Conservation (phyloP, 2,797 vertebrate genomes). For the Tapirus indicus region DNA sequence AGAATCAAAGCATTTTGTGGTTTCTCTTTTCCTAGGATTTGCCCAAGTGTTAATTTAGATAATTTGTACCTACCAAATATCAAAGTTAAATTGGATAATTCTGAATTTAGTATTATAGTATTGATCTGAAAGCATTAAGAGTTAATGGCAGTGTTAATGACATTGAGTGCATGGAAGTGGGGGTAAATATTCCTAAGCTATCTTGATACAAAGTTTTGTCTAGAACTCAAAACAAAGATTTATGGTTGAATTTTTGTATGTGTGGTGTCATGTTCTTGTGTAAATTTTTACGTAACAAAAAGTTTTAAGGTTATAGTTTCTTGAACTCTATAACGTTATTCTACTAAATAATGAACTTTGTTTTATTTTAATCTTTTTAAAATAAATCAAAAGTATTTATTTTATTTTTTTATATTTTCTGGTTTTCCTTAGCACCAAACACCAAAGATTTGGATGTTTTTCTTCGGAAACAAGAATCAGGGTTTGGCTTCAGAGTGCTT, state of each 20-base stretch:
- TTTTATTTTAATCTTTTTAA: constrained; percentile 43
- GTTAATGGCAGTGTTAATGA: neutral
- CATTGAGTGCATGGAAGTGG: neutral
- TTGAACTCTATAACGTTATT: neutral
- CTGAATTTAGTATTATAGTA: neutral
- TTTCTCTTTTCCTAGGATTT: constrained; percentile 36
- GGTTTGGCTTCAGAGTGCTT: constrained; percentile 98
- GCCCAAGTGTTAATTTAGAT: neutral
- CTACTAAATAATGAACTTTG: constrained; percentile 6
- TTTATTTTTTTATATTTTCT: constrained; percentile 39
- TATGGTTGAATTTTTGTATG: neutral
- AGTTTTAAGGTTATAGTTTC: constrained; percentile 1
- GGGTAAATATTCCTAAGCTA: neutral
- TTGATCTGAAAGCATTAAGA: constrained; percentile 13
- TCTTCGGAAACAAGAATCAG: constrained; percentile 98
- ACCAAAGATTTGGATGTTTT: constrained; percentile 98
- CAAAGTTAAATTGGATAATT: neutral
- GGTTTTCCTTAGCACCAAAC: constrained; percentile 92
- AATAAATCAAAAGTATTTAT: constrained; percentile 1
- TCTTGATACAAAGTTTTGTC: neutral
- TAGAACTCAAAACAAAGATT: neutral
- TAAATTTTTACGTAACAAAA: constrained; percentile 31
- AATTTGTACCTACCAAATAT: constrained; percentile 1
- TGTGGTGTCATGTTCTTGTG: neutral
- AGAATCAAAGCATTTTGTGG: neutral